Evolutionary conservation across 2,113 vertebrate species (phyloP).

Genomic region (Pelvicachromis taeniatus): DNA sequence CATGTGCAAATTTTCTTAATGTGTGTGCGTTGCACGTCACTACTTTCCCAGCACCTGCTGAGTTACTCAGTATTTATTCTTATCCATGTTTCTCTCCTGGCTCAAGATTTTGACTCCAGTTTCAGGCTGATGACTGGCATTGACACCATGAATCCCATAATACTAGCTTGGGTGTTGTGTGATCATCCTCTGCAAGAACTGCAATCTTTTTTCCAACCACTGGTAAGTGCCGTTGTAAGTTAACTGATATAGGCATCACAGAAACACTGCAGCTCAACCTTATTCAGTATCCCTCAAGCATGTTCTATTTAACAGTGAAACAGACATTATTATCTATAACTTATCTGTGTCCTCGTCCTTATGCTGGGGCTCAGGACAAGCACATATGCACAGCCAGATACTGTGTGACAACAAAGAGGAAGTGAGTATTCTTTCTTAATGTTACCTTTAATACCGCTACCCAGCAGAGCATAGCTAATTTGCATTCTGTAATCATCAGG

Average conservation of each 20-base stretch:
- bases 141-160: slow-evolving; percentile 82
- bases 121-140: slow-evolving; percentile 83
- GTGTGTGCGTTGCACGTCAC: neutral
- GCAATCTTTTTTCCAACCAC: slow-evolving; percentile 82
- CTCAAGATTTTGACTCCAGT: slow-evolving; percentile 80
- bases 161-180: slow-evolving; percentile 80
- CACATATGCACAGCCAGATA: neutral
- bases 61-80: neutral
- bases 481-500: slow-evolving; percentile 23
- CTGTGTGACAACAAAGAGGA: neutral
- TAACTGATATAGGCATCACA: neutral
- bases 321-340: slow-evolving; percentile 6
- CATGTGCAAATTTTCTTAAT: neutral
- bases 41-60: neutral
- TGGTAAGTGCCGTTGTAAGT: slow-evolving; percentile 67
- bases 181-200: slow-evolving; percentile 87
- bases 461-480: slow-evolving; percentile 23
- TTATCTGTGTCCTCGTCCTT: neutral
- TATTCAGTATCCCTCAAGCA: neutral
- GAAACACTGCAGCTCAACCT: neutral
- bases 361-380: neutral
- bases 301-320: slow-evolving; percentile 10
- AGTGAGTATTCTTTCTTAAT: slow-evolving; percentile 12
- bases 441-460: slow-evolving; percentile 35
- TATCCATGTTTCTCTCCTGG: neutral